A percentile compares a stretch with the other conserved stretches of the same genome.
Conservation (phyloP, 2,113 vertebrate genomes). For the Salvelinus sp. region DNA sequence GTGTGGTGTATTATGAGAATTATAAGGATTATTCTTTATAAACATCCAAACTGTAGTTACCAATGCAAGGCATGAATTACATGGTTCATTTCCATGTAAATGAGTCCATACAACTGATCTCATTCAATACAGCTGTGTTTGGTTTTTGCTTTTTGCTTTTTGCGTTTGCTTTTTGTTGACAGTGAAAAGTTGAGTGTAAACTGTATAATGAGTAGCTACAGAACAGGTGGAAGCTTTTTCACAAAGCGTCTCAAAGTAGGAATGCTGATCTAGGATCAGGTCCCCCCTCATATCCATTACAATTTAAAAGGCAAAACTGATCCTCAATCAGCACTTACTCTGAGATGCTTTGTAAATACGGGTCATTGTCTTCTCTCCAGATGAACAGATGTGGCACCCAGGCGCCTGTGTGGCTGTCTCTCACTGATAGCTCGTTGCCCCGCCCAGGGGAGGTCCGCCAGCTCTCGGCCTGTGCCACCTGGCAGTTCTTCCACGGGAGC, state of each 20-base stretch:
- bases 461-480: constrained; percentile 73
- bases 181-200: too few species aligned
- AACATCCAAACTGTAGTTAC: not conserved
- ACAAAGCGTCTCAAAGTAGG: not conserved
- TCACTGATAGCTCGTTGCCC: constrained; percentile 66
- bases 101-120: not conserved
- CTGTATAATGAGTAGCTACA: constrained; percentile 26
- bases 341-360: too few species aligned
- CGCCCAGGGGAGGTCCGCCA: constrained; percentile 59
- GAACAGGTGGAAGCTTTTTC: constrained; percentile 24
- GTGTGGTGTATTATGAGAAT: not conserved
- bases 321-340: too few species aligned
- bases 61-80: not conserved
- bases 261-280: not conserved
- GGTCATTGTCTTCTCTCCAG: constrained; percentile 48
- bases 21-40: not conserved
- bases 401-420: constrained; percentile 80
- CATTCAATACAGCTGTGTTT: not conserved
- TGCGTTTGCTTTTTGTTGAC: too few species aligned
- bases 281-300: too few species aligned
- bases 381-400: constrained; percentile 85
- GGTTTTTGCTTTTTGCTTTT: too few species aligned
- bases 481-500: constrained; percentile 71
- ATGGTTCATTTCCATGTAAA: not conserved
- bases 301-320: too few species aligned